phyloP scores from a whole-genome alignment of 2,113 vertebrate genomes.

The Osmerus mordax region DNA sequence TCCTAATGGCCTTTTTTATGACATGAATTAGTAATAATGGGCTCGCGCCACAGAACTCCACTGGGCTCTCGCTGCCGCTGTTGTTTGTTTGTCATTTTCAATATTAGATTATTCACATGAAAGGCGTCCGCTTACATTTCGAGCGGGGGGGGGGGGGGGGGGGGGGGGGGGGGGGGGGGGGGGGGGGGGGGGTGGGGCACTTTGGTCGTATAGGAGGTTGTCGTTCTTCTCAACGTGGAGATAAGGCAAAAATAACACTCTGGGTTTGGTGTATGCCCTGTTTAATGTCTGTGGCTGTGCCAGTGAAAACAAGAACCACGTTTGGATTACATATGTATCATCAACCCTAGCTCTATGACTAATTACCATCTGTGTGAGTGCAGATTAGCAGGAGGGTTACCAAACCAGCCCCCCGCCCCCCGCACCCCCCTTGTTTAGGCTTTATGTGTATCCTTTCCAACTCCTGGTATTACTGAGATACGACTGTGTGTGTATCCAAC shows the following conservation, averaged over 20 bases:
- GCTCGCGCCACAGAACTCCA: conserved; percentile 61
- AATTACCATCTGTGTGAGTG: conserved; percentile 77
- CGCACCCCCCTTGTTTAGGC: conserved; percentile 52
- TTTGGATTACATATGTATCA: conserved; percentile 72
- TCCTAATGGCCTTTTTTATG: conserved; percentile 77
- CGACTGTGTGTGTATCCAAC: background rate
- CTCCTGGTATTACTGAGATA: conserved; percentile 49
- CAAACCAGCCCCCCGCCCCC: conserved; percentile 64
- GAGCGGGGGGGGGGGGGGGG: background rate
- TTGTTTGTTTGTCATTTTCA: conserved; percentile 41
- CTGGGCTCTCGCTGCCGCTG: conserved; percentile 39
- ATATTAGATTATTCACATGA: conserved; percentile 56
- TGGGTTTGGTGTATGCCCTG: conserved; percentile 56
- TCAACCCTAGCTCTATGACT: conserved; percentile 72
- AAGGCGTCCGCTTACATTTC: conserved; percentile 50
- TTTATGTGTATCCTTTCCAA: conserved; percentile 63
- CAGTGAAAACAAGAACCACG: conserved; percentile 61
- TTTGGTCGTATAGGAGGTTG: conserved; percentile 25
- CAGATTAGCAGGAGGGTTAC: conserved; percentile 73
- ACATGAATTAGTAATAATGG: conserved; percentile 77
- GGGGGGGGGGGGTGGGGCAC: background rate
- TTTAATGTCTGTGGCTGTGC: conserved; percentile 56
- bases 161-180: background rate
- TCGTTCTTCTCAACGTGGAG: conserved; percentile 33
- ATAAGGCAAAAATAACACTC: conserved; percentile 36